Conservation (phyloP, 23 tunicate genomes). For the Clavelina lepadiformis region DNA sequence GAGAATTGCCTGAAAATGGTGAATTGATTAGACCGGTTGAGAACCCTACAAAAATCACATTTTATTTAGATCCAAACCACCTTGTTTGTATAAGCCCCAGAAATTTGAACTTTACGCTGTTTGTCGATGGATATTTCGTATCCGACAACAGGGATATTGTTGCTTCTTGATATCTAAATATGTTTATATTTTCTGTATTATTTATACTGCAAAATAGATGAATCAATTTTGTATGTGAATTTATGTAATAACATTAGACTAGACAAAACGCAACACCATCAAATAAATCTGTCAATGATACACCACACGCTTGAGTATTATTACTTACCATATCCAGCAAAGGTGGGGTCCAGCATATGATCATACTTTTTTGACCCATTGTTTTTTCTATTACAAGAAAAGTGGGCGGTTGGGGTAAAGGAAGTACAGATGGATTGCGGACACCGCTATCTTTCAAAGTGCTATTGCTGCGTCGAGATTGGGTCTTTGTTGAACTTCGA, state of each 20-base stretch:
- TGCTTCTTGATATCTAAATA: conserved; percentile 62
- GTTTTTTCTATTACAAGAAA: conserved; percentile 59
- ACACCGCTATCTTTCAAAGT: neutral
- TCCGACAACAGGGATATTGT: conserved; percentile 59
- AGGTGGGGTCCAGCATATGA: conserved; percentile 65
- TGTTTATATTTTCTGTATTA: neutral
- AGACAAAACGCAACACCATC: neutral
- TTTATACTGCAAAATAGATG: neutral
- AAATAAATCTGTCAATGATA: too few relatives aligned
- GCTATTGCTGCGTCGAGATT: neutral
- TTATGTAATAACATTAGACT: neutral
- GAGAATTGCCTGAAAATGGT: conserved; percentile 42
- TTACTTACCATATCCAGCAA: conserved; percentile 48
- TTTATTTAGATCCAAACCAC: conserved; percentile 1
- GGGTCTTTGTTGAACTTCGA: too few relatives aligned
- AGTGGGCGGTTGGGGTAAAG: conserved; percentile 50
- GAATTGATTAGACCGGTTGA: neutral
- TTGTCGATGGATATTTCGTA: conserved; percentile 60
- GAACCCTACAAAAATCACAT: neutral
- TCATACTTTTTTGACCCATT: conserved; percentile 68
- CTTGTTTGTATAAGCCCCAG: conserved; percentile 61
- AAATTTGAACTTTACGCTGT: conserved; percentile 40
- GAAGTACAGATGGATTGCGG: conserved; percentile 4
- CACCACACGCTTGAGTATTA: too few relatives aligned
- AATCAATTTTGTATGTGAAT: neutral